These are phyloP conservation scores for Scrobipalpa costella DNA, from an alignment of 2,888 invertebrate genomes.

Conservation along the genomic window DNA sequence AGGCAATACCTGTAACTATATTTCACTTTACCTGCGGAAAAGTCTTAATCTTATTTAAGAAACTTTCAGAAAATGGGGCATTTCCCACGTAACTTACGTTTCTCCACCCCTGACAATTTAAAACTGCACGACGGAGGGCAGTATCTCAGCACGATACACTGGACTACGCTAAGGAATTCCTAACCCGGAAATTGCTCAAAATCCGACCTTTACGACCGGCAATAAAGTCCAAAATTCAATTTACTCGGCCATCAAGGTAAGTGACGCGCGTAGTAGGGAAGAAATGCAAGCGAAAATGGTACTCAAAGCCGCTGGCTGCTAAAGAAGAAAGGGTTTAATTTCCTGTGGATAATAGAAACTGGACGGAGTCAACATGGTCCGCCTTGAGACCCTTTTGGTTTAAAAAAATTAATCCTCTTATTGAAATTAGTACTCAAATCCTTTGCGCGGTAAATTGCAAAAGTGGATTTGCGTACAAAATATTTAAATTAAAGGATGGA, in stretches of 20 bases:
- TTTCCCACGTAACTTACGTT: conserved; percentile 17
- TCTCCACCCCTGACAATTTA: conserved; percentile 49
- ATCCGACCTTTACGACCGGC: conserved; percentile 40
- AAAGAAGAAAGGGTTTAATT: conserved; percentile 58
- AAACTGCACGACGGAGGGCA: conserved; percentile 57
- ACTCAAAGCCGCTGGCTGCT: conserved; percentile 45
- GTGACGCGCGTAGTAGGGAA: conserved; percentile 39
- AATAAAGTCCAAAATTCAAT: conserved; percentile 47
- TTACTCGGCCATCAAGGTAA: conserved; percentile 41
- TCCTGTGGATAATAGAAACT: conserved; percentile 54
- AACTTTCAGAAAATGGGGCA: conserved; percentile 17
- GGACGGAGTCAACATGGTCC: conserved; percentile 9
- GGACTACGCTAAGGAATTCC: conserved; percentile 53
- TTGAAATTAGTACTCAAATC: conserved; percentile 4
- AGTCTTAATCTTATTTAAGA: conserved; percentile 19
- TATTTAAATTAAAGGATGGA: conserved; percentile 4
- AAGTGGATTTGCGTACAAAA: conserved; percentile 10
- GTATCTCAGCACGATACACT: conserved; percentile 60
- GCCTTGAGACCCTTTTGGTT: neutral
- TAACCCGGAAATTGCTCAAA: conserved; percentile 37
- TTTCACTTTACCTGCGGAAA: conserved; percentile 16
- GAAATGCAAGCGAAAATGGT: conserved; percentile 52
- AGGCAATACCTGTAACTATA: conserved; percentile 10
- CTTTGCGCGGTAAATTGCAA: neutral
- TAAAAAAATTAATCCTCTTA: conserved; percentile 8